phyloP scores from a whole-genome alignment of 2,797 vertebrate genomes.

The Alcedo quadribrachys region DNA sequence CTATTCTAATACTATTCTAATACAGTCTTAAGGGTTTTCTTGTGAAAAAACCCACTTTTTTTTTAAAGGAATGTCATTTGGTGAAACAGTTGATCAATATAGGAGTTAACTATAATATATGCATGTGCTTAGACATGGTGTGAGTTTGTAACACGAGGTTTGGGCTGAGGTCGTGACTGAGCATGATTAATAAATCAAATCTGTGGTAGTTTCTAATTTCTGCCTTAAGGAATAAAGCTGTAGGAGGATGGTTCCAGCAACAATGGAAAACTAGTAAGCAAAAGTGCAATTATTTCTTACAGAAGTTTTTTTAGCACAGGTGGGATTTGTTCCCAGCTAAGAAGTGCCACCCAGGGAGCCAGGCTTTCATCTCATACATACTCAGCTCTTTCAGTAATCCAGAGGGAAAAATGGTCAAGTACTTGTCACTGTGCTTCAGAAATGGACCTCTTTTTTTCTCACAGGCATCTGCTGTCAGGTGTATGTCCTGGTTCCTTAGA shows the following conservation, averaged over 20 bases:
- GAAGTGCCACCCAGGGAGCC: background rate
- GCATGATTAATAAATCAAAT: constrained; percentile 36
- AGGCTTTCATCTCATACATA: background rate
- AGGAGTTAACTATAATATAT: background rate
- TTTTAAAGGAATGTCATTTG: background rate
- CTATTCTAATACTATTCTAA: background rate
- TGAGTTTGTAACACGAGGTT: constrained; percentile 18
- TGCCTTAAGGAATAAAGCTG: constrained; percentile 32
- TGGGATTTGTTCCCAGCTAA: constrained; percentile 24
- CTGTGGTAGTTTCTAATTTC: constrained; percentile 20
- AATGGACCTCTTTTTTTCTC: background rate
- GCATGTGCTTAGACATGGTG: background rate
- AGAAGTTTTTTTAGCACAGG: background rate
- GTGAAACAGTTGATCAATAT: background rate
- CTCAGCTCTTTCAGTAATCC: background rate
- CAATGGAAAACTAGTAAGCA: background rate
- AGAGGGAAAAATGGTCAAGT: background rate
- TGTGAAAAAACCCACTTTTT: constrained; percentile 19
- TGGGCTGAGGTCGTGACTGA: background rate
- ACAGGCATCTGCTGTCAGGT: background rate
- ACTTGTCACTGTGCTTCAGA: background rate
- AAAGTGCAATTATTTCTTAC: constrained; percentile 14
- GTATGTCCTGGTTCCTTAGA: background rate
- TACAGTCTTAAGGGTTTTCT: constrained; percentile 8
- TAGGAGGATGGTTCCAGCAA: constrained; percentile 21